These are phyloP conservation scores for Melanotaenia maccullochi DNA, from an alignment of 2,797 vertebrate genomes.

Conservation along the genomic window DNA sequence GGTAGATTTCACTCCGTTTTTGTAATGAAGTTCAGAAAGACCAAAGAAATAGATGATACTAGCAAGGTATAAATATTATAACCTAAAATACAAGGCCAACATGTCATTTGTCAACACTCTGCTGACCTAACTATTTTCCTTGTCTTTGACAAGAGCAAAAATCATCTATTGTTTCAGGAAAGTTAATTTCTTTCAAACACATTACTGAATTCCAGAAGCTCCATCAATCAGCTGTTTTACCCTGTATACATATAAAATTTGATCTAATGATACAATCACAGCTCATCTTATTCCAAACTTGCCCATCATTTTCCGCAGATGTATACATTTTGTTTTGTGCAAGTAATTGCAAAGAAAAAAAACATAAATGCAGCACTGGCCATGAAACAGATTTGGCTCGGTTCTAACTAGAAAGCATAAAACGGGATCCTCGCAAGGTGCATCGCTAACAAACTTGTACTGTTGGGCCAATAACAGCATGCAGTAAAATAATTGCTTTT, in stretches of 20 bases:
- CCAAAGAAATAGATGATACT: neutral
- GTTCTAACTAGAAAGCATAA: slow-evolving; percentile 3
- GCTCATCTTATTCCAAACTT: slow-evolving; percentile 17
- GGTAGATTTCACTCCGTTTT: neutral
- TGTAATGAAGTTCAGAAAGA: neutral
- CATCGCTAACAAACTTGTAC: slow-evolving; percentile 7
- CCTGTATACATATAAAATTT: neutral
- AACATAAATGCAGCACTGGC: slow-evolving; percentile 17
- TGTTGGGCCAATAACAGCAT: neutral
- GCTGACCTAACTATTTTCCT: neutral
- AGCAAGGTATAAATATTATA: neutral
- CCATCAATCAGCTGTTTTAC: neutral
- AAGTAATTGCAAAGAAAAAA: slow-evolving; percentile 14
- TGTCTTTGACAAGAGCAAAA: too few species aligned
- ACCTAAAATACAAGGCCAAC: neutral
- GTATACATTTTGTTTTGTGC: slow-evolving; percentile 33
- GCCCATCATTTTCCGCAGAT: neutral
- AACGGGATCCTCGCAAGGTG: slow-evolving; percentile 29
- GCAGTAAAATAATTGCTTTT: slow-evolving; percentile 1
- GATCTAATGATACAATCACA: neutral
- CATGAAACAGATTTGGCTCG: neutral
- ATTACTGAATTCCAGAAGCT: too few species aligned
- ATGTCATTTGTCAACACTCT: neutral
- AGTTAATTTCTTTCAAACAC: too few species aligned
- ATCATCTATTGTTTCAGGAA: too few species aligned